Base-by-base conservation (phyloP, 2,888 invertebrate genomes). In the Catocala sponsa region DNA sequence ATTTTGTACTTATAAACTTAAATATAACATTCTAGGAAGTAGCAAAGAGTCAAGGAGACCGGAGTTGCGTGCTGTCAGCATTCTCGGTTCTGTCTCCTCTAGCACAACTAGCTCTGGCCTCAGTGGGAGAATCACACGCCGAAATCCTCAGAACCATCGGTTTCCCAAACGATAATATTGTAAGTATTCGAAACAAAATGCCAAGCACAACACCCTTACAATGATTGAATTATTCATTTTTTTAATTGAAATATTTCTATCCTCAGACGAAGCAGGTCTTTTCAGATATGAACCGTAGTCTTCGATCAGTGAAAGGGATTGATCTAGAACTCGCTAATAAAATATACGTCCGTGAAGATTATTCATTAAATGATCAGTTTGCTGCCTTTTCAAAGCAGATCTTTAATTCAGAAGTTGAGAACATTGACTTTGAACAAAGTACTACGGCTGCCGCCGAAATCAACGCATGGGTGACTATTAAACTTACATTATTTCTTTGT, bases 391-490 rank as follows among this genome's bases (percentile, higher is more conserved):
- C 96, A 0, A 84, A 85, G 12, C 91, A 95, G 7, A 87, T 95
- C 25, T 98, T 97, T 78, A 84, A 91, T 2, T 95, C 97, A 0
- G 95, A 96, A 65, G 95, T 96, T 0, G 91, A 96, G 75, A 90
- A 90, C 13, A 67, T 97, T 0, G 88, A 97, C 76, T 98, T 98
- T 72, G 56, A 55, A 0, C 74, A 95, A 13, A 86, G 91, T 0
- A 63, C 51, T 0, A 83, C 82, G 6, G 92, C 95, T 2, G 95
- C 94, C 0, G 72, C 88, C 0, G 91, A 87, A 9, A 98, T 99
- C 54, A 99, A 99, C 81, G 65, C 83, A 0, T 98, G 98, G 97
- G 97, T 93, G 83, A 78, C 71, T 53, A 35, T 35, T 46, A 13
- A 38, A n/a, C 50, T 32, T 48, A 11, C 53, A 46, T 41, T 41